Percentiles rank a stretch among this genome's conserved stretches.
phyloP scores from a whole-genome alignment of 2,113 vertebrate genomes.

The Scalopus aquaticus region DNA sequence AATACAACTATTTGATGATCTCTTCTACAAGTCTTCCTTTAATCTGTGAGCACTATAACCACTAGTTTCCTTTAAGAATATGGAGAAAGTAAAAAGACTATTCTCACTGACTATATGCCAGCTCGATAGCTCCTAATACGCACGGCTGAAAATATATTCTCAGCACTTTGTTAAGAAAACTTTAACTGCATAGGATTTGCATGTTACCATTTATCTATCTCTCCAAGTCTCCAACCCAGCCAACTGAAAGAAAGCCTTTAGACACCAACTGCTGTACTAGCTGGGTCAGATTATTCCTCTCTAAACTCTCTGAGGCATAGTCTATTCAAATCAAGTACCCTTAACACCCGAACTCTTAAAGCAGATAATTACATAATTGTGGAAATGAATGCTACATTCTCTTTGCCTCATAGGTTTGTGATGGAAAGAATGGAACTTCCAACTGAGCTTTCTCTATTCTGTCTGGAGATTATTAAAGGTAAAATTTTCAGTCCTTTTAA shows the following conservation, averaged over 20 bases:
- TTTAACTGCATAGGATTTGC: neutral
- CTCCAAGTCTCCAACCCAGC: neutral
- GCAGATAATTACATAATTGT: slow-evolving; percentile 1
- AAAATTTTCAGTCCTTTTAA: slow-evolving; percentile 1
- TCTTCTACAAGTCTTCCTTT: neutral
- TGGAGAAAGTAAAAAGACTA: neutral
- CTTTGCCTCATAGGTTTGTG: neutral
- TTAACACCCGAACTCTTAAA: slow-evolving; percentile 23
- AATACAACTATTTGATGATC: neutral
- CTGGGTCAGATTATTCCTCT: neutral
- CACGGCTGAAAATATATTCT: slow-evolving; percentile 9
- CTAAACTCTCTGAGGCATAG: neutral
- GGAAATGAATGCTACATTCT: neutral
- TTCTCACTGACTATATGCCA: neutral
- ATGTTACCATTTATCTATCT: neutral
- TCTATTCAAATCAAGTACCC: slow-evolving; percentile 28
- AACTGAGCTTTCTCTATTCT: slow-evolving; percentile 41
- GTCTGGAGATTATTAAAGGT: slow-evolving; percentile 16
- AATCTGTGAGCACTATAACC: neutral
- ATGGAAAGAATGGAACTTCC: slow-evolving; percentile 24
- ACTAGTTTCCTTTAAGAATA: neutral
- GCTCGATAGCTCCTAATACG: neutral
- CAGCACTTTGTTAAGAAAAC: slow-evolving; percentile 1
- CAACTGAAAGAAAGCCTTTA: neutral
- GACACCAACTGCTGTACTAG: neutral